Evolutionary conservation across 1,140 invertebrate species (phyloP), one percentile per base, ranked within the genome.

Genomic region (Vanessa atalanta): DNA sequence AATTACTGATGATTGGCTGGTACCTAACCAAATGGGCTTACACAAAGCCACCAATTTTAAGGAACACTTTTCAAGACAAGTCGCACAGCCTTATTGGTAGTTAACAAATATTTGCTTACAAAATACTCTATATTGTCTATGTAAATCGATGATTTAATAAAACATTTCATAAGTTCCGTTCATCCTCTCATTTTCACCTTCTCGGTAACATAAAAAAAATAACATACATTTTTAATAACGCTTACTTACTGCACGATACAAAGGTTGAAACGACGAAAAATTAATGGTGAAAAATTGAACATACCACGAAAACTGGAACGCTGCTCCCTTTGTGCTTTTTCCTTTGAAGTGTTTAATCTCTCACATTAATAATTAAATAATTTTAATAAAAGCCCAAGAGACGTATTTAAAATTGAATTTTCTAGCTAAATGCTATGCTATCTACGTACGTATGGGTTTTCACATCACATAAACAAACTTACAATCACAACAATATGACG

Each of bases 271-370:
- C 20, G 23, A 23, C 20, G 55, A 60, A 60, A 60, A 60, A 60
- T n/a, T 60, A 26, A 60, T 20, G 23, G 4, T 13, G 37, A 60
- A 60, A 60, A 60, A 60, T 26, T 60, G 9, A 31, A 60, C 55
- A 60, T 60, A 60, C 55, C 55, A 60, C 55, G 23, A 60, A 60
- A 60, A 60, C 55, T 26, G 55, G 55, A 20, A 26, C 23, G 55
- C 48, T 51, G 55, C 14, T 60, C 23, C 55, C 55, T 60, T 60
- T 60, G 55, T 26, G 23, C 55, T 60, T 60, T 60, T 60, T 60
- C 55, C 55, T 60, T 60, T 60, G 55, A 26, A 26, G 23, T 20
- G 23, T 60, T 60, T 26, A 60, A 26, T 26, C 55, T 26, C 23
- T 26, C 23, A n/a, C 15, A 60, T 60, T 26, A 23, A 13, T 12